Conservation (phyloP, 2,113 vertebrate genomes). For the Prolemur simus region DNA sequence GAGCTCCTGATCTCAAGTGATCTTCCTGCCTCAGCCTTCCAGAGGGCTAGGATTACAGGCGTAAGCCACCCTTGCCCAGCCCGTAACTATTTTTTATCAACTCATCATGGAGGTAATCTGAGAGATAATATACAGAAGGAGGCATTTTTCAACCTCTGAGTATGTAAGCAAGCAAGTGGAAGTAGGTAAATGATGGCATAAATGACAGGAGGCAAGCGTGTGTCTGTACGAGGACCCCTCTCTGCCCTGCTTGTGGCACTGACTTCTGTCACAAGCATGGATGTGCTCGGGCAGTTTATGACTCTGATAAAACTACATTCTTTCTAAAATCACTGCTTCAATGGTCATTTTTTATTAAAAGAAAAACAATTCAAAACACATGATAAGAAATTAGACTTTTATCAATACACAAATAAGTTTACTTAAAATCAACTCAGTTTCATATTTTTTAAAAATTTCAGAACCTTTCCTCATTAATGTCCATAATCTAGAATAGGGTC, state of each 20-base stretch:
- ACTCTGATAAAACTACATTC: not conserved
- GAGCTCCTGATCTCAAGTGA: no score
- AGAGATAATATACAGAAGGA: not conserved
- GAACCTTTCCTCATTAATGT: not conserved
- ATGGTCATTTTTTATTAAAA: constrained; percentile 38
- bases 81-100: not conserved
- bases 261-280: not conserved
- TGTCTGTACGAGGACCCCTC: rapidly evolving
- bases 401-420: constrained; percentile 71
- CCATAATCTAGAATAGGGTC: not conserved
- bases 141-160: not conserved
- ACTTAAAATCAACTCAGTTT: constrained; percentile 57
- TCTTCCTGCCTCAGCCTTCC: no score
- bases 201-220: not conserved
- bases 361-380: constrained; percentile 50
- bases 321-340: not conserved
- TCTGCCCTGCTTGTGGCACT: not conserved
- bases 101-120: not conserved
- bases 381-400: constrained; percentile 66
- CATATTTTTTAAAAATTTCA: constrained; percentile 26
- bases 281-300: not conserved
- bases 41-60: no score
- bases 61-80: no score
- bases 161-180: not conserved
- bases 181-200: not conserved